A percentile compares a stretch with the other conserved stretches of the same genome.
These are phyloP conservation scores for Phycodurus eques DNA, from an alignment of 2,113 vertebrate species.

Conservation along the genomic window DNA sequence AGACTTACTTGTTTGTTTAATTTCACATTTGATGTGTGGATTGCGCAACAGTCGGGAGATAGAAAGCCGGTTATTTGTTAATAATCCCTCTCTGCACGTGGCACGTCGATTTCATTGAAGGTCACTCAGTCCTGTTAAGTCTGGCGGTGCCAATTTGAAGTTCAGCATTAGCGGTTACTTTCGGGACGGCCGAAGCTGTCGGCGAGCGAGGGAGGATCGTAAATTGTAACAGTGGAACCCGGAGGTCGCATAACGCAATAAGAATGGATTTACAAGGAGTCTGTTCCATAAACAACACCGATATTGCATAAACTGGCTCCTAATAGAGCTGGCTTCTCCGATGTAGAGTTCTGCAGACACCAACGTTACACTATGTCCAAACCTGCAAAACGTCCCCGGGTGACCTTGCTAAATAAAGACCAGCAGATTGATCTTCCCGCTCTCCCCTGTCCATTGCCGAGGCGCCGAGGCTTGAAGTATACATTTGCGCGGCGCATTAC, in stretches of 20 bases:
- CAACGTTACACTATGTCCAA: slow-evolving; percentile 36
- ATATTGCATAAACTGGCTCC: slow-evolving; percentile 54
- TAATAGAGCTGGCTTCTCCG: slow-evolving; percentile 25
- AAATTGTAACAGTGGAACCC: slow-evolving; percentile 29
- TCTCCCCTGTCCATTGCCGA: slow-evolving; percentile 53
- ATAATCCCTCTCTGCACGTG: slow-evolving; percentile 25
- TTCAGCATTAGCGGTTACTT: slow-evolving; percentile 28
- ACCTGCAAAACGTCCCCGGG: slow-evolving; percentile 47
- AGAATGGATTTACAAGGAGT: slow-evolving; percentile 54
- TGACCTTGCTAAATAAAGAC: slow-evolving; percentile 67
- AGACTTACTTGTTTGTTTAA: too few relatives aligned
- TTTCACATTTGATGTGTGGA: too few relatives aligned
- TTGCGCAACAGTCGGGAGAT: too few relatives aligned
- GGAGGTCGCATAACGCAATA: slow-evolving; percentile 30
- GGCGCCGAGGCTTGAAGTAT: slow-evolving; percentile 68
- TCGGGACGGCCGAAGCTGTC: slow-evolving; percentile 4
- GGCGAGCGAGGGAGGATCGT: slow-evolving; percentile 8
- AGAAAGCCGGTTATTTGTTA: slow-evolving; percentile 33
- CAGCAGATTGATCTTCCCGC: slow-evolving; percentile 51
- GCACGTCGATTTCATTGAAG: slow-evolving; percentile 32
- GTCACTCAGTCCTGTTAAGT: slow-evolving; percentile 32
- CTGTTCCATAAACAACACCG: slow-evolving; percentile 51
- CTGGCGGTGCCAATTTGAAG: slow-evolving; percentile 14
- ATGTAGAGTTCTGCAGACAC: slow-evolving; percentile 41
- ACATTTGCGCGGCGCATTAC: slow-evolving; percentile 70